phyloP scores from a whole-genome alignment of 2,888 invertebrate genomes.

The Philonicus albiceps region DNA sequence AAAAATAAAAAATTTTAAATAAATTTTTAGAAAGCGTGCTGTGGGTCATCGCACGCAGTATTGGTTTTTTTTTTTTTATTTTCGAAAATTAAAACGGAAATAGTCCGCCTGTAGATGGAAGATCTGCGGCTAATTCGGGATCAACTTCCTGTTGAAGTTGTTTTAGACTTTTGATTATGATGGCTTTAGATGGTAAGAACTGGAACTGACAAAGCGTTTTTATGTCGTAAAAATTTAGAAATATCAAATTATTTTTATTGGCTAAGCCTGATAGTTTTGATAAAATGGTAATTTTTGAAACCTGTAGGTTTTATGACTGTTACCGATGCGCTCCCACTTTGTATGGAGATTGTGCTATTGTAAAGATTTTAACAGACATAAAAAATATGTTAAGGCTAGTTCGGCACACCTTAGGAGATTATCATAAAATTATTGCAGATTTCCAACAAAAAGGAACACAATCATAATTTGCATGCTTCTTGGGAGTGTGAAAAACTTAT shows the following conservation, averaged over 20 bases:
- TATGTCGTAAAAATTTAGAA: not conserved
- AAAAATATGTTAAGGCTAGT: not conserved
- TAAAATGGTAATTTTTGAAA: not conserved
- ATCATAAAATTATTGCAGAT: not conserved
- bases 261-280: not conserved
- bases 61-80: no score
- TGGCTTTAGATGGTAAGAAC: not conserved
- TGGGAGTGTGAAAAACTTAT: not conserved
- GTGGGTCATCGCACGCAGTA: not conserved
- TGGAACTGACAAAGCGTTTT: not conserved
- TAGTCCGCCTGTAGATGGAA: not conserved
- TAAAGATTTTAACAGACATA: not conserved
- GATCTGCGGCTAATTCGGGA: not conserved
- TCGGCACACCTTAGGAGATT: not conserved
- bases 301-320: not conserved
- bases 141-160: not conserved
- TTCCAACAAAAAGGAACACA: not conserved
- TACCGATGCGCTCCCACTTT: not conserved
- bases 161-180: not conserved
- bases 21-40: constrained; percentile 6
- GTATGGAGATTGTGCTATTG: not conserved
- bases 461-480: not conserved
- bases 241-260: not conserved
- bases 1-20: not conserved
- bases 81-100: not conserved